A percentile compares a stretch with the other conserved stretches of the same genome.
Evolutionary conservation across 1,140 invertebrate species (phyloP).

Genomic region (Diachasma alloeum): DNA sequence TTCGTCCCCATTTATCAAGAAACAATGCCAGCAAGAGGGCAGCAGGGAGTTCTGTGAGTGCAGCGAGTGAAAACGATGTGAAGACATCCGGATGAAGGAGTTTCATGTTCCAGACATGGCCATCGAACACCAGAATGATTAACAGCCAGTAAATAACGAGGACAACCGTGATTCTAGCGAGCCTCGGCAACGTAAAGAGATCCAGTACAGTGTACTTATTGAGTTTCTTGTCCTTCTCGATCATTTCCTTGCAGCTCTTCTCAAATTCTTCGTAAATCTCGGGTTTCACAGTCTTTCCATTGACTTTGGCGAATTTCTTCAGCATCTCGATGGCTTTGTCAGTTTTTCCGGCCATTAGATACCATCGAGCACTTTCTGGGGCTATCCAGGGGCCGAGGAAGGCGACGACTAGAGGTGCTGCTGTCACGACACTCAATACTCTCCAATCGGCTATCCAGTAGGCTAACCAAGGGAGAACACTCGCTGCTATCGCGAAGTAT

Average conservation of each 20-base stretch:
- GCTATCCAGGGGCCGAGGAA: slow-evolving; percentile 78
- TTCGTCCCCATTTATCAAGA: slow-evolving; percentile 82
- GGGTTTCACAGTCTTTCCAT: slow-evolving; percentile 75
- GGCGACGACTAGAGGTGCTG: slow-evolving; percentile 75
- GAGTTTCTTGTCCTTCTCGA: slow-evolving; percentile 72
- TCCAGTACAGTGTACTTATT: slow-evolving; percentile 80
- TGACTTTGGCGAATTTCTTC: slow-evolving; percentile 81
- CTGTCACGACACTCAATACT: slow-evolving; percentile 76
- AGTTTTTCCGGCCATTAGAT: slow-evolving; percentile 80
- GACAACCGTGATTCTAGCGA: slow-evolving; percentile 77
- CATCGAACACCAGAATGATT: slow-evolving; percentile 86
- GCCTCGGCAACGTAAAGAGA: slow-evolving; percentile 77
- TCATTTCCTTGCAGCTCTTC: slow-evolving; percentile 70
- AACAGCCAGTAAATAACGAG: slow-evolving; percentile 85
- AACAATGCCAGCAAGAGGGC: slow-evolving; percentile 82
- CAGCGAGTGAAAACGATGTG: slow-evolving; percentile 84
- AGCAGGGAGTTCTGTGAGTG: slow-evolving; percentile 84
- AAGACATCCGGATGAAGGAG: slow-evolving; percentile 82
- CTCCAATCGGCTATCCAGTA: slow-evolving; percentile 81
- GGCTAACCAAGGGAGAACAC: slow-evolving; percentile 83
- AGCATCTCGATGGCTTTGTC: slow-evolving; percentile 82
- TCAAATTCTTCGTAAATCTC: slow-evolving; percentile 79
- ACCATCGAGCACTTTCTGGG: slow-evolving; percentile 84
- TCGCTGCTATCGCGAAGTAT: slow-evolving; percentile 83
- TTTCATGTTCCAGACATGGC: slow-evolving; percentile 85